Conservation (phyloP, 2,797 vertebrate species). For the Choloepus didactylus region DNA sequence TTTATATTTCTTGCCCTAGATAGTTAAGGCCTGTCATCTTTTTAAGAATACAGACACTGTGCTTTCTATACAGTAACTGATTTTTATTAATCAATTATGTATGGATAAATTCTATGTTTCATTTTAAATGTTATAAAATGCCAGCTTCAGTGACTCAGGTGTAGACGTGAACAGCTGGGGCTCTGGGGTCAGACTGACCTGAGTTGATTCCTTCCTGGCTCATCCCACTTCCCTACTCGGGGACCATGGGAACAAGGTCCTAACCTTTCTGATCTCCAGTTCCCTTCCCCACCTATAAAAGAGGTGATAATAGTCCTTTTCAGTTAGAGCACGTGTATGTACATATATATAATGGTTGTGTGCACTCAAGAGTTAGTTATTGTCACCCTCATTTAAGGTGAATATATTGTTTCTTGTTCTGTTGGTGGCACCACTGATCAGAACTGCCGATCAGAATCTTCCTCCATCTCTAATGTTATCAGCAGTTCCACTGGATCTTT, state of each 20-base stretch:
- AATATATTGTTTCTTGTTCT: neutral
- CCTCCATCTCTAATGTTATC: neutral
- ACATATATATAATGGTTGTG: neutral
- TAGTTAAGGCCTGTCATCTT: conserved; percentile 64
- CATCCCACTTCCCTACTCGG: neutral
- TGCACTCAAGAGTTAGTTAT: neutral
- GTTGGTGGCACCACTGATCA: neutral
- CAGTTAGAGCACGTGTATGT: no score
- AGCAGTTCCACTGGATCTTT: neutral
- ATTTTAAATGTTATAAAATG: conserved; percentile 49
- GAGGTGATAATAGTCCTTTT: neutral
- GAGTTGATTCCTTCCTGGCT: neutral
- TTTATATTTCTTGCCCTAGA: conserved; percentile 66
- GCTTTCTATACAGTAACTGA: neutral
- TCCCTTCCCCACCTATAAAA: neutral
- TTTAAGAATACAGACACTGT: conserved; percentile 41
- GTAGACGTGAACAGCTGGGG: neutral
- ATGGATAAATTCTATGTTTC: conserved; percentile 34
- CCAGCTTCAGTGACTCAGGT: neutral
- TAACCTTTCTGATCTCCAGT: neutral
- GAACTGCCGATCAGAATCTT: neutral
- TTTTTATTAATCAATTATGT: conserved; percentile 56
- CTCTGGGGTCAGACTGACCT: neutral
- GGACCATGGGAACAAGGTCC: neutral
- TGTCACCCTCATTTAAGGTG: neutral